A percentile compares a stretch with the other conserved stretches of the same genome.
Conservation (phyloP, 1,140 invertebrate genomes). For the Calycopis cecrops region DNA sequence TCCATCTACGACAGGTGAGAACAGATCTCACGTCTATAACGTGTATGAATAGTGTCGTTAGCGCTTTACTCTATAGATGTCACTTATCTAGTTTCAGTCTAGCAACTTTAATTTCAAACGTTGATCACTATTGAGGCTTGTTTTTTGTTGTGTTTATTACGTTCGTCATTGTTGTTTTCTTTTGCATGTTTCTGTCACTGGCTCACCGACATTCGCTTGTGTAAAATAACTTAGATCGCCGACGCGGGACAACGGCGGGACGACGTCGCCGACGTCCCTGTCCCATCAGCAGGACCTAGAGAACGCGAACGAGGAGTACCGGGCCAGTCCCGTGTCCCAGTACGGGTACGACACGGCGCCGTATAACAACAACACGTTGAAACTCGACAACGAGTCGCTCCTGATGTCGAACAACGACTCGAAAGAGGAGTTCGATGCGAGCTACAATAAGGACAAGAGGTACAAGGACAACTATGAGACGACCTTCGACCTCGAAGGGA, state of each 20-base stretch:
- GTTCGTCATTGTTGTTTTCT: slow-evolving; percentile 55
- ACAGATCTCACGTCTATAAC: neutral
- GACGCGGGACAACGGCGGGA: slow-evolving; percentile 50
- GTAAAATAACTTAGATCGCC: slow-evolving; percentile 65
- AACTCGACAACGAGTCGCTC: slow-evolving; percentile 67
- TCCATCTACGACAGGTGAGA: slow-evolving; percentile 86
- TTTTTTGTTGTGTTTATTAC: slow-evolving; percentile 39
- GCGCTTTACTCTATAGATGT: slow-evolving; percentile 27
- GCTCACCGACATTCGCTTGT: slow-evolving; percentile 68
- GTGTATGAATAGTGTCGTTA: slow-evolving; percentile 16
- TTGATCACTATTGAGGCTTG: slow-evolving; percentile 33
- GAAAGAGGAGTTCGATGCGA: slow-evolving; percentile 50
- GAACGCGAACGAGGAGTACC: slow-evolving; percentile 55
- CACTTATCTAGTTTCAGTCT: slow-evolving; percentile 6
- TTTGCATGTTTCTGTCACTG: slow-evolving; percentile 67
- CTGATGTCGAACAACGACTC: slow-evolving; percentile 64
- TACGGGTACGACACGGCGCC: slow-evolving; percentile 39
- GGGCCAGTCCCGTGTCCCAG: slow-evolving; percentile 53
- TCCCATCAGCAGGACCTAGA: slow-evolving; percentile 47
- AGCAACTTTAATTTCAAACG: slow-evolving; percentile 13
- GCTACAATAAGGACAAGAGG: slow-evolving; percentile 18
- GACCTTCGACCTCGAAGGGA: slow-evolving; percentile 88
- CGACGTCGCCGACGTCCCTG: slow-evolving; percentile 62
- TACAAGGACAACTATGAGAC: slow-evolving; percentile 86
- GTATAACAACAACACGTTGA: slow-evolving; percentile 69